A percentile compares a stretch with the other conserved stretches of the same genome.
These are phyloP conservation scores for Polylopha cassiicola DNA, from an alignment of 2,888 invertebrate species.

Conservation along the genomic window DNA sequence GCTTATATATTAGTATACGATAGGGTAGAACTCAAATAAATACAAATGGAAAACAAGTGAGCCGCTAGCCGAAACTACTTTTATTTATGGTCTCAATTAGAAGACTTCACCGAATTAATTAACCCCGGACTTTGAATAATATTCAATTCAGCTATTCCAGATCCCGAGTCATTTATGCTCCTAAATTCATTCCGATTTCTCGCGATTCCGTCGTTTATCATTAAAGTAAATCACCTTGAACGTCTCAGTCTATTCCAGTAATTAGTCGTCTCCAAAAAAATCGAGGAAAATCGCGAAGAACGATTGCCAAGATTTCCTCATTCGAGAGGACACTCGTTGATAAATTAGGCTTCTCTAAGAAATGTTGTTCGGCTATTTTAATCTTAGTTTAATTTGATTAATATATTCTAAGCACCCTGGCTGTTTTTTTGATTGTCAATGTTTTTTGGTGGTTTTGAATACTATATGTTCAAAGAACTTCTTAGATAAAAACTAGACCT, in stretches of 20 bases:
- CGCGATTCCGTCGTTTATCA: conserved; percentile 52
- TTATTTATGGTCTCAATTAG: not conserved
- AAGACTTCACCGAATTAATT: conserved; percentile 11
- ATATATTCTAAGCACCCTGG: too few relatives aligned
- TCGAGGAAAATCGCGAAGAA: conserved; percentile 65
- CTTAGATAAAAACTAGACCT: too few relatives aligned
- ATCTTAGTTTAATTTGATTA: too few relatives aligned
- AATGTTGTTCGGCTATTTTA: conserved; percentile 12
- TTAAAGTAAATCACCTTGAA: conserved; percentile 66
- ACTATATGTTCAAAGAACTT: too few relatives aligned
- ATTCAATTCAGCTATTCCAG: conserved; percentile 21
- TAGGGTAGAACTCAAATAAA: too few relatives aligned
- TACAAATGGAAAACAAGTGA: not conserved
- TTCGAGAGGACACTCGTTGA: conserved; percentile 53
- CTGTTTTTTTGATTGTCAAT: too few relatives aligned
- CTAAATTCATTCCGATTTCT: conserved; percentile 24
- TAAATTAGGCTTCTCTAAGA: conserved; percentile 39
- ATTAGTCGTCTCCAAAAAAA: conserved; percentile 66
- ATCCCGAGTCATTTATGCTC: conserved; percentile 20
- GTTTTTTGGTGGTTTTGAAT: too few relatives aligned
- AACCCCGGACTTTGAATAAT: conserved; percentile 19
- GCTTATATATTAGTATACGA: too few relatives aligned
- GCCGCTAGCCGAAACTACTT: too few relatives aligned
- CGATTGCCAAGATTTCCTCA: conserved; percentile 65
- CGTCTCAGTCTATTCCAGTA: conserved; percentile 64